Base-by-base conservation (phyloP, 2,888 invertebrate genomes). In the Heliconius aoede region DNA sequence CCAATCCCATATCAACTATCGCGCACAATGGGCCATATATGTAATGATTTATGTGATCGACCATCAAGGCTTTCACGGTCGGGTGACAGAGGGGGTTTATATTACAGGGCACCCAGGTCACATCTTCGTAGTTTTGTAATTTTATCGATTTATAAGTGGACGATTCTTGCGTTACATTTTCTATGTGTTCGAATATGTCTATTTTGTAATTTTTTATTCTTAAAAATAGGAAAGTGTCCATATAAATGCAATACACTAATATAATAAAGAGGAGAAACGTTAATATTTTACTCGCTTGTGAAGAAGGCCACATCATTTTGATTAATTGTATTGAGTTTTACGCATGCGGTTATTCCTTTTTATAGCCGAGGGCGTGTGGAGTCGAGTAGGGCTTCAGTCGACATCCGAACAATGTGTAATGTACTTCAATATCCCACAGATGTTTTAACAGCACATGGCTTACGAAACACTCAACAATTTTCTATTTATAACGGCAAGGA, bases 21-120 rank as follows among this genome's bases (percentile, higher is more conserved):
- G 96, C 95, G n/a, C 97, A 97, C 65, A 97, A 87, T 0, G 98
- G 98, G 1, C 96, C 96, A 84, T 98, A 96, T 28, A 98, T 91
- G 85, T 98, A 98, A 85, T 97, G 97, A 86, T 98, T 98, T 7
- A 97, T 95, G 80, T 97, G 97, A 87, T 98, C 98, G 71, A 97
- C 92, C 94, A 98, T 95, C 74, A 98, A 88, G 1, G 97, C 96
- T 90, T 98, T 98, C 0, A 97, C 97, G 0, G 98, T 98, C 2
- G 98, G 96, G 83, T 97, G 96, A 86, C 97, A 97, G 24, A 97
- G 86, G 0, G 97, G 97, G 83, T 97, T 96, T 46, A 97, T 94
- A 67, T 95, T 95, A 85, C 97, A 97, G 26, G 95, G 95, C n/a
- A 97, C 86, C 95, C 96, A 95, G 0, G 94, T 95, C 0, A 91